Evolutionary conservation across 2,113 vertebrate species (phyloP), one percentile per base, ranked within the genome.

Genomic region (Gorsachius goisagi): DNA sequence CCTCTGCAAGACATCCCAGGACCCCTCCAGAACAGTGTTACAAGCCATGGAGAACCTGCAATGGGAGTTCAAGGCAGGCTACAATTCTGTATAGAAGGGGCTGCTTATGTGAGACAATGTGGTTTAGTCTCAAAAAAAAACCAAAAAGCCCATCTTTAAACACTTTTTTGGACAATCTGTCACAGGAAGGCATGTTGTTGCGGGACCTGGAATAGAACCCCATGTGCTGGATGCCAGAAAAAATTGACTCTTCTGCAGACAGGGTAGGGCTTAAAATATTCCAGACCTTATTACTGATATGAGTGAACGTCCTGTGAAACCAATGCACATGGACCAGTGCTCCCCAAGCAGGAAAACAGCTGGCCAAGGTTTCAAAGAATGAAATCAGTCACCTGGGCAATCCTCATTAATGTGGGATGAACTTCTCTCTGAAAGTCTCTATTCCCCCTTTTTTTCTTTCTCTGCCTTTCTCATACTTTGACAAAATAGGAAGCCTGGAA

Each of bases 21-120:
- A 12, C 9, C 59, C 15, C 5, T 73, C 35, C n/a, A 68, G 53
- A 37, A 39, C 16, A 9, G 24, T 3, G 15, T 24, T 58, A 21
- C 17, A 62, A 47, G 17, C 16, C 0, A 0, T 35, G 13, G 17
- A 0, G 5, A 78, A n/a, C 26, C 26, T 90, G 19, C 30, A n/a
- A 9, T 17, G 17, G 44, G 20, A 47, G 55, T 52, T 68, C 44
- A 62, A 68, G 60, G 22, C 47, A 63, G 28, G 35, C 5, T 32
- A 20, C 12, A 15, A 9, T 62, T 67, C 28, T 59, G 8, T 9
- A 7, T 5, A 21, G 21, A 5, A 24, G 24, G n/a, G 39, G 7
- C 13, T 62, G 32, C 10, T 33, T 74, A 18, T 30, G 35, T 86
- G 11, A 85, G 14, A 9, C 2, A 1, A 67, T 0, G 1, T 28